Conservation (phyloP, 2,888 invertebrate species). For the Ypsolopha scabrella region DNA sequence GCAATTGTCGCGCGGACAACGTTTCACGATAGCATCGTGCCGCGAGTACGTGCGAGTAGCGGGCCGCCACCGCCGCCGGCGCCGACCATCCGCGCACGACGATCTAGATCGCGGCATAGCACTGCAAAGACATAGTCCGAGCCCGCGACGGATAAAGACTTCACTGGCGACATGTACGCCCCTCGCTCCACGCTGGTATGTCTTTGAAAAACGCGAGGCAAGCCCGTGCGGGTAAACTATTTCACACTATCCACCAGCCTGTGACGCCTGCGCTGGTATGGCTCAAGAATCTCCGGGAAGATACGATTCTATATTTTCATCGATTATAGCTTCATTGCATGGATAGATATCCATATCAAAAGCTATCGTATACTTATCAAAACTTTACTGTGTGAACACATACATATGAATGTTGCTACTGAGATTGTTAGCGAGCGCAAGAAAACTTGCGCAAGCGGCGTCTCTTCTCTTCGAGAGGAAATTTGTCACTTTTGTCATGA, state of each 20-base stretch:
- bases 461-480: background rate
- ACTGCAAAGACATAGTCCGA: slow-evolving; percentile 52
- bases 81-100: slow-evolving; percentile 2
- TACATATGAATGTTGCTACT: too few relatives aligned
- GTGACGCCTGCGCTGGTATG: slow-evolving; percentile 1
- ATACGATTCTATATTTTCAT: background rate
- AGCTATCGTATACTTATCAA: too few relatives aligned
- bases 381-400: too few relatives aligned
- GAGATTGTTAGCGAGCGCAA: too few relatives aligned
- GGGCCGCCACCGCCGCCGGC: slow-evolving; percentile 36
- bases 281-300: background rate
- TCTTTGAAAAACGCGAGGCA: slow-evolving; percentile 48
- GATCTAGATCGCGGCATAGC: slow-evolving; percentile 61
- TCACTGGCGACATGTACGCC: slow-evolving; percentile 44
- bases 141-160: slow-evolving; percentile 58
- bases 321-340: background rate
- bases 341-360: too few relatives aligned
- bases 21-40: slow-evolving; percentile 56
- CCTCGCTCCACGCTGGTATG: slow-evolving; percentile 25
- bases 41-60: slow-evolving; percentile 16
- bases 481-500: slow-evolving; percentile 1
- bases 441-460: too few relatives aligned
- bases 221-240: slow-evolving; percentile 11
- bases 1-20: slow-evolving; percentile 59
- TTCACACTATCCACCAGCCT: slow-evolving; percentile 10